Evolutionary conservation across 2,113 vertebrate species (phyloP).

Genomic region (Ctenodactylus gundi): DNA sequence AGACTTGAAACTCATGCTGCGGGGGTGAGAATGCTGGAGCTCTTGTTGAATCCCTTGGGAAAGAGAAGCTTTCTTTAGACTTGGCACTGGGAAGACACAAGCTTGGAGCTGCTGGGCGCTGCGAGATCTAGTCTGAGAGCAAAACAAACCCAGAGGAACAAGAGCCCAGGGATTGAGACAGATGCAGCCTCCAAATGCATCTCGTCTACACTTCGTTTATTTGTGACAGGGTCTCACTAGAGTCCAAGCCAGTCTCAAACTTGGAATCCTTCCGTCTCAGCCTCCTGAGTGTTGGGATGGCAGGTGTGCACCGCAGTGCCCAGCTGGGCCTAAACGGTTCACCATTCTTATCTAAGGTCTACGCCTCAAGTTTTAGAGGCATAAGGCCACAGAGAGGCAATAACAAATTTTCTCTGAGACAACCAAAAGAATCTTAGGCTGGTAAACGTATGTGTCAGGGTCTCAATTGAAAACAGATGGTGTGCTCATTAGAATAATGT

Average conservation of each 20-base stretch:
- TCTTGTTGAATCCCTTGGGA: not conserved
- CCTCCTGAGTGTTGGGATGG: not conserved
- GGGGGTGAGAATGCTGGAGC: not conserved
- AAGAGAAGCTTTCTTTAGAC: not conserved
- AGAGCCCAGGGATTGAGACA: not conserved
- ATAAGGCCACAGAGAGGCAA: not conserved
- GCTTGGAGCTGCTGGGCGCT: not conserved
- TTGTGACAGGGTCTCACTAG: not conserved
- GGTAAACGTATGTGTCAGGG: conserved; percentile 21
- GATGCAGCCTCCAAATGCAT: not conserved
- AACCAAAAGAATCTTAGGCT: conserved; percentile 61
- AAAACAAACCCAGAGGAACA: not conserved
- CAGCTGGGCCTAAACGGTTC: not conserved
- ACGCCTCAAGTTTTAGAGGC: not conserved
- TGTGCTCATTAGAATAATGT: conserved; percentile 48
- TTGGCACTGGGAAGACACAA: not conserved
- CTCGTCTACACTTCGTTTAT: not conserved
- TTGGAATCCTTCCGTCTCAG: not conserved
- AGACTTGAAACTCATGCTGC: not conserved
- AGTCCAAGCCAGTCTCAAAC: not conserved
- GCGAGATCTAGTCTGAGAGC: not conserved
- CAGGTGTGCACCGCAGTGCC: not conserved
- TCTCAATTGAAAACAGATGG: conserved; percentile 54
- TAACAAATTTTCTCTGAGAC: conserved; percentile 2
- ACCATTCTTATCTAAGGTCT: not conserved